A percentile compares a stretch with the other conserved stretches of the same genome.
Evolutionary conservation across 2,888 invertebrate species (phyloP).

Genomic region (Caenorhabditis doughertyi): DNA sequence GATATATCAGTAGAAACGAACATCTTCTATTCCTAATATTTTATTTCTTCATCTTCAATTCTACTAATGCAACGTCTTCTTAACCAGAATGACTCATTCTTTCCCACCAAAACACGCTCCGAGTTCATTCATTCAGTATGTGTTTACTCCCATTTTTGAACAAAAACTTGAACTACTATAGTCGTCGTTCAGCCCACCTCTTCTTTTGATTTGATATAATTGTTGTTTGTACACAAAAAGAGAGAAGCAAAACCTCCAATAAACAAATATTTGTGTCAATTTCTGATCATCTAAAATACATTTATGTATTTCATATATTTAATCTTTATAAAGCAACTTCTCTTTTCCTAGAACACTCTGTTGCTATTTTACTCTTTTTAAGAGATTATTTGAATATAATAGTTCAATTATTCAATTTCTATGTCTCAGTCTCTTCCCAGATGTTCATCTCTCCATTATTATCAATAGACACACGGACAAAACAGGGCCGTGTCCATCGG

Average conservation of each 20-base stretch:
- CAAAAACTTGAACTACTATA: slow-evolving; percentile 30
- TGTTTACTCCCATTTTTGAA: slow-evolving; percentile 16
- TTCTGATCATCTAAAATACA: not conserved
- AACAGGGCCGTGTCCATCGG: slow-evolving; percentile 40
- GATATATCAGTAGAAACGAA: no score
- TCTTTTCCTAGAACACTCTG: no score
- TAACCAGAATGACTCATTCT: not conserved
- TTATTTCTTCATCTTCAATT: not conserved
- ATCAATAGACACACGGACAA: slow-evolving; percentile 18
- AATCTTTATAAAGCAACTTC: no score
- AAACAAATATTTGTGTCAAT: slow-evolving; percentile 21
- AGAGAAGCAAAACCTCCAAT: slow-evolving; percentile 12
- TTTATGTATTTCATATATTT: not conserved
- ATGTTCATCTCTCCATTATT: slow-evolving; percentile 4
- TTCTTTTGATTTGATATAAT: slow-evolving; percentile 3
- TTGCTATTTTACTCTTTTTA: not conserved
- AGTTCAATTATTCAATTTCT: not conserved
- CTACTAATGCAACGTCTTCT: not conserved
- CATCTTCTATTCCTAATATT: not conserved
- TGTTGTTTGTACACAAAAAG: slow-evolving; percentile 23
- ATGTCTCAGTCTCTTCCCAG: not conserved
- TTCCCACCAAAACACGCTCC: not conserved
- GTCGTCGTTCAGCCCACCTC: slow-evolving; percentile 6
- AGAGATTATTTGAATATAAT: no score
- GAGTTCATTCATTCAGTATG: not conserved